These are phyloP conservation scores for Vireo altiloquus DNA, from an alignment of 2,113 vertebrate genomes.

Conservation along the genomic window DNA sequence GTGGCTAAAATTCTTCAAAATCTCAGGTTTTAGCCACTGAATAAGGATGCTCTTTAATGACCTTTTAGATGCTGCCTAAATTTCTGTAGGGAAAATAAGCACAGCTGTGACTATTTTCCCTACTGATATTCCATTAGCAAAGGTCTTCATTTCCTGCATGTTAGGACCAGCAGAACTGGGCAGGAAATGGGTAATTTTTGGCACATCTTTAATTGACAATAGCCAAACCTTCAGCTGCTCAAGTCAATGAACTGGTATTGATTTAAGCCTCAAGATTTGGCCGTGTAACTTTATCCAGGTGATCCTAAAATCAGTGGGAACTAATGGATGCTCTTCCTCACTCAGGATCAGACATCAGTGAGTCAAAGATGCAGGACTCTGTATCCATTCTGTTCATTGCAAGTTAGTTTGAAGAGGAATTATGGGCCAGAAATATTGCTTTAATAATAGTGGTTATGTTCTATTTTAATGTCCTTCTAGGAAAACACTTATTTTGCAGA, in stretches of 20 bases:
- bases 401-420: slow-evolving; percentile 2
- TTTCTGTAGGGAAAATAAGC: background rate
- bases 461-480: background rate
- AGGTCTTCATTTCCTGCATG: background rate
- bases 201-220: background rate
- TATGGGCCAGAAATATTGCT: background rate
- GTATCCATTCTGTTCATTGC: background rate
- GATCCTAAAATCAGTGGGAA: background rate
- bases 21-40: background rate
- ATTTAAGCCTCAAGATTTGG: background rate
- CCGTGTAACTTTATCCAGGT: background rate
- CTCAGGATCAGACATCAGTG: background rate
- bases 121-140: background rate
- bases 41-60: background rate
- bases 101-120: background rate
- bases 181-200: background rate
- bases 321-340: background rate
- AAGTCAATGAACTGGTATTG: background rate
- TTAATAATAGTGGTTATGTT: background rate
- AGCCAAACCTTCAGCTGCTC: background rate
- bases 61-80: background rate
- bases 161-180: background rate
- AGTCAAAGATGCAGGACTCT: background rate
- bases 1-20: background rate
- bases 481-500: slow-evolving; percentile 16